These are phyloP conservation scores for Acipenser oxyrinchus DNA, from an alignment of 2,797 vertebrate genomes.

Conservation along the genomic window DNA sequence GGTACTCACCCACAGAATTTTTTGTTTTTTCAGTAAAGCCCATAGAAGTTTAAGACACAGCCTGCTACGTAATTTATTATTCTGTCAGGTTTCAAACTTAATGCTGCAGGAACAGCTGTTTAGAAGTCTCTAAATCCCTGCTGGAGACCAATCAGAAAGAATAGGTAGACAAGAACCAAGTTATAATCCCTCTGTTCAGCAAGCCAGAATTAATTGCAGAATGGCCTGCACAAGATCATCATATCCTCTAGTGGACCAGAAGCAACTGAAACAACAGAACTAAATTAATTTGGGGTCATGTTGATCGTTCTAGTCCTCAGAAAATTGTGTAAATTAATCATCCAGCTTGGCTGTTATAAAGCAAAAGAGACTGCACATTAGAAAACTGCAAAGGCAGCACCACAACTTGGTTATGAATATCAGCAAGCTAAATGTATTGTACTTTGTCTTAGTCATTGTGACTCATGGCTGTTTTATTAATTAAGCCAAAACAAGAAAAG, in stretches of 20 bases:
- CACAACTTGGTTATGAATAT: conserved; percentile 11
- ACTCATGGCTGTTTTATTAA: conserved; percentile 16
- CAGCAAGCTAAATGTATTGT: conserved; percentile 13
- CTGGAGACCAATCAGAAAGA: conserved; percentile 48
- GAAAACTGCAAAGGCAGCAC: conserved; percentile 17
- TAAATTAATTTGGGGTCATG: conserved; percentile 38
- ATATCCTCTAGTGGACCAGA: conserved; percentile 31
- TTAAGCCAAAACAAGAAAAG: conserved; percentile 10
- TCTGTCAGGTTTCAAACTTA: conserved; percentile 41
- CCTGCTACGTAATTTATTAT: conserved; percentile 42
- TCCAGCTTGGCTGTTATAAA: conserved; percentile 30
- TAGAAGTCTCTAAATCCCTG: conserved; percentile 48
- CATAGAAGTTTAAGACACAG: conserved; percentile 6
- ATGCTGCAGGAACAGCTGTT: conserved; percentile 54
- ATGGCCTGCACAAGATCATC: conserved; percentile 34
- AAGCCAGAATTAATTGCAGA: conserved; percentile 45
- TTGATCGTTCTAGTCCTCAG: conserved; percentile 34
- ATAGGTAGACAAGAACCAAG: conserved; percentile 43
- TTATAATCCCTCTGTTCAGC: conserved; percentile 17
- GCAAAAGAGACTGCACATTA: conserved; percentile 16
- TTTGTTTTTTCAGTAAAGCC: conserved; percentile 8
- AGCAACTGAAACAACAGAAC: conserved; percentile 30
- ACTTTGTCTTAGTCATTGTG: conserved; percentile 20
- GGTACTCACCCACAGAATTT: too few relatives aligned
- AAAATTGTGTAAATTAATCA: conserved; percentile 46